Evolutionary conservation across 1,140 invertebrate species (phyloP).

Genomic region (Heliconius nattereri): DNA sequence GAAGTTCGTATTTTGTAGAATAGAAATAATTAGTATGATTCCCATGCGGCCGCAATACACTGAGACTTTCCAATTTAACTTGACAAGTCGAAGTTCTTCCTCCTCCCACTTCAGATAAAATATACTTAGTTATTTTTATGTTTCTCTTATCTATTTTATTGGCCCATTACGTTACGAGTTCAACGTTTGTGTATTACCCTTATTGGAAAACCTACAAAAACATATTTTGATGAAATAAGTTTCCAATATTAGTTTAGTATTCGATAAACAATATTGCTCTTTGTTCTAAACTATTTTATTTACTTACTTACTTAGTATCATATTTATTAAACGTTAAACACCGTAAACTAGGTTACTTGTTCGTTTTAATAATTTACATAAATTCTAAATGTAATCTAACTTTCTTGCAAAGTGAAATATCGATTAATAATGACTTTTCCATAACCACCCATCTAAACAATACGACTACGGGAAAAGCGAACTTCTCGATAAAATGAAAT

Average conservation of each 20-base stretch:
- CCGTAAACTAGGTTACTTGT: background rate
- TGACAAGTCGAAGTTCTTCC: slow-evolving; percentile 43
- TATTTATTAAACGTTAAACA: background rate
- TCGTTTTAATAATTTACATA: slow-evolving; percentile 25
- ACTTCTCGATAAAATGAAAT: slow-evolving; percentile 44
- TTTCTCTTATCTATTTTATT: slow-evolving; percentile 54
- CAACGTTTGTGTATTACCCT: slow-evolving; percentile 35
- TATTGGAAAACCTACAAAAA: slow-evolving; percentile 18
- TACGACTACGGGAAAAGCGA: slow-evolving; percentile 38
- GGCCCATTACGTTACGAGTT: slow-evolving; percentile 46
- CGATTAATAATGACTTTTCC: slow-evolving; percentile 48
- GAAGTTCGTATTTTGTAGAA: slow-evolving; percentile 48
- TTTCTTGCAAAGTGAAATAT: slow-evolving; percentile 47
- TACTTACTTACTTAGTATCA: background rate
- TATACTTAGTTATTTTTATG: slow-evolving; percentile 48
- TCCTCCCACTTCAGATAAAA: slow-evolving; percentile 36
- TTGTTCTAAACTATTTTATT: background rate
- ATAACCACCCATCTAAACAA: slow-evolving; percentile 43
- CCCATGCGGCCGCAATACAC: slow-evolving; percentile 45
- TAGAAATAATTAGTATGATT: slow-evolving; percentile 56
- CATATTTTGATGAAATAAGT: slow-evolving; percentile 11
- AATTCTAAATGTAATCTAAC: slow-evolving; percentile 39
- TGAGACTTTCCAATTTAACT: slow-evolving; percentile 50
- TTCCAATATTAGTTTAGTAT: slow-evolving; percentile 5
- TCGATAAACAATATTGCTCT: background rate